A percentile compares a stretch with the other conserved stretches of the same genome.
Evolutionary conservation across 2,113 vertebrate species (phyloP).

Genomic region (Tragelaphus imberbis): DNA sequence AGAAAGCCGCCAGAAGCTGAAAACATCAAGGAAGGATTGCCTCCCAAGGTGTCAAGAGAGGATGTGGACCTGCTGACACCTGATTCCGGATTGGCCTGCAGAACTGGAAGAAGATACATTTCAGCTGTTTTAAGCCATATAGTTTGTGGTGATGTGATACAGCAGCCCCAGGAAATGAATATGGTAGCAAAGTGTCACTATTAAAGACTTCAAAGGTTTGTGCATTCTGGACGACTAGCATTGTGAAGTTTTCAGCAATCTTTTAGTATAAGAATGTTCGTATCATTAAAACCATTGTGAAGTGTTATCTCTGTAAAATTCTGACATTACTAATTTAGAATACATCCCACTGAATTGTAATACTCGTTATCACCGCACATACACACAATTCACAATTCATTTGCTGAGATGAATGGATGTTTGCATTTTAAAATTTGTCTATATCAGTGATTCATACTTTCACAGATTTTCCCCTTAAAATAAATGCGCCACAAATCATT

Average conservation of each 20-base stretch:
- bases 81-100: background rate
- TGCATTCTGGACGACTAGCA: constrained; percentile 25
- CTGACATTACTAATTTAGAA: constrained; percentile 2
- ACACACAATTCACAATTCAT: constrained; percentile 15
- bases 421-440: background rate
- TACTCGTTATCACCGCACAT: background rate
- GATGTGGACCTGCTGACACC: background rate
- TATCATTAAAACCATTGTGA: constrained; percentile 48
- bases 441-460: background rate
- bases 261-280: constrained; percentile 53
- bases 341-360: constrained; percentile 21
- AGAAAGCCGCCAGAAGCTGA: background rate
- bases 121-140: background rate
- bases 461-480: background rate
- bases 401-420: constrained; percentile 54
- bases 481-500: constrained; percentile 1
- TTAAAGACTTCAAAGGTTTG: constrained; percentile 12
- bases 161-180: background rate
- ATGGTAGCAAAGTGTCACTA: background rate
- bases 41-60: background rate
- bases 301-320: constrained; percentile 49
- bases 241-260: background rate
- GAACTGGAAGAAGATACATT: background rate
- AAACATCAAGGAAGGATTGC: background rate
- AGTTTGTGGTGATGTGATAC: background rate